phyloP scores from a whole-genome alignment of 2,888 invertebrate genomes.

The Celastrina argiolus region DNA sequence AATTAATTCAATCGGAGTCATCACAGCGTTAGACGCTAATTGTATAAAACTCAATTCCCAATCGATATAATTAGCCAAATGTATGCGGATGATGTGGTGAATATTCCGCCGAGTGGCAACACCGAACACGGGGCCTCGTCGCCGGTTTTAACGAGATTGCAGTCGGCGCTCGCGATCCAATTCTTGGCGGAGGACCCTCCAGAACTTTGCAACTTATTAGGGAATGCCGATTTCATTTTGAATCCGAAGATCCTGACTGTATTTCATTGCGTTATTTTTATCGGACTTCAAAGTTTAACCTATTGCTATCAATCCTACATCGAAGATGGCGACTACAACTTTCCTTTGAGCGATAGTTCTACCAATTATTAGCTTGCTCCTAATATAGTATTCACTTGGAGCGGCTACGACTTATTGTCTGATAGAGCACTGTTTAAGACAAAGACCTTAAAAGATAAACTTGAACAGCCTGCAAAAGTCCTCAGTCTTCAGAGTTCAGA shows the following conservation, averaged over 20 bases:
- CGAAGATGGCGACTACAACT: background rate
- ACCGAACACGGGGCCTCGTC: constrained; percentile 54
- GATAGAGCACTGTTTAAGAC: background rate
- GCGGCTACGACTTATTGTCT: background rate
- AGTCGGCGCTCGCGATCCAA: constrained; percentile 56
- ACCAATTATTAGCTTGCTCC: background rate
- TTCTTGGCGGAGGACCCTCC: constrained; percentile 56
- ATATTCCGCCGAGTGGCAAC: constrained; percentile 43
- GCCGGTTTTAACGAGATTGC: constrained; percentile 74
- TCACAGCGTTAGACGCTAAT: constrained; percentile 15
- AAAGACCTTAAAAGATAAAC: constrained; percentile 1
- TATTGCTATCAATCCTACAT: background rate
- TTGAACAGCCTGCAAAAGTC: background rate
- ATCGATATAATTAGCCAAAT: constrained; percentile 34
- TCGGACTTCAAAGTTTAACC: background rate
- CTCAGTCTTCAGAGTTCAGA: background rate
- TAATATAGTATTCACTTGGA: constrained; percentile 6
- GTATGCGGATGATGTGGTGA: constrained; percentile 55
- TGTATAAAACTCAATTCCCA: constrained; percentile 16
- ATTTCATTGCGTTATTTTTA: background rate
- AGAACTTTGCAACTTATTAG: constrained; percentile 70
- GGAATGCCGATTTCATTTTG: constrained; percentile 60
- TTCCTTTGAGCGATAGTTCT: background rate
- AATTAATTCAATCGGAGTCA: constrained; percentile 15
- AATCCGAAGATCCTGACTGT: constrained; percentile 39